Evolutionary conservation across 2,113 vertebrate species (phyloP), one percentile per base, ranked within the genome.

Genomic region (Jaculus jaculus): DNA sequence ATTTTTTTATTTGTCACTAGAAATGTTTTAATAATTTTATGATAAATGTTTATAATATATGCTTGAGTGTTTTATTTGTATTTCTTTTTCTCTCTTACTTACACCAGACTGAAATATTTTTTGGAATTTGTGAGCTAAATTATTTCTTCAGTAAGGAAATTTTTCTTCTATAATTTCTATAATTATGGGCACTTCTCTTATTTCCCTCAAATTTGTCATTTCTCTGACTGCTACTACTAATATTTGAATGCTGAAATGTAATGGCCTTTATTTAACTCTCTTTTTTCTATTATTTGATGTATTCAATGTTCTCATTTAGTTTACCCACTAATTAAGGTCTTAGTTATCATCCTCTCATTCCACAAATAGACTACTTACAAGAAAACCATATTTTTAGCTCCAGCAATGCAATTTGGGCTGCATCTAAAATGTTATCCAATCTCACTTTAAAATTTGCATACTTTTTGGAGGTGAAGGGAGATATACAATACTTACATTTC

Each of bases 121-220:
- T 23, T 54, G 26, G n/a, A 16, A 84, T 11, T 68, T 68, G n/a
- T 87, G 60, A 30, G 7, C 13, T 78, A 82, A 51, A 16, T 51
- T 71, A 0, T 32, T 75, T 80, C 65, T 89, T 74, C 54, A 69
- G 18, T 84, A 24, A 72, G 82, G 34, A 92, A 77, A 34, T 1
- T 66, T 87, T 79, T 92, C 51, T 91, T 95, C 54, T 84, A 34
- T 71, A 87, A 89, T 87, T 87, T 92, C 60, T 80, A 42, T 91
- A 92, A 94, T 81, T 81, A 90, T 47, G 51, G 37, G 32, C 24
- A 21, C 4, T 63, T 5, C 58, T 39, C 8, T 81, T 13, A 58
- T 7, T 61, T 8, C 5, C 3, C 17, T 21, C 2, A 77, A 75
- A 78, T 15, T 85, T 30, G 32, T 16, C 68, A 34, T 72, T 30